Conservation (phyloP, 2,888 invertebrate species). For the Hydroisotoma schaefferi region DNA sequence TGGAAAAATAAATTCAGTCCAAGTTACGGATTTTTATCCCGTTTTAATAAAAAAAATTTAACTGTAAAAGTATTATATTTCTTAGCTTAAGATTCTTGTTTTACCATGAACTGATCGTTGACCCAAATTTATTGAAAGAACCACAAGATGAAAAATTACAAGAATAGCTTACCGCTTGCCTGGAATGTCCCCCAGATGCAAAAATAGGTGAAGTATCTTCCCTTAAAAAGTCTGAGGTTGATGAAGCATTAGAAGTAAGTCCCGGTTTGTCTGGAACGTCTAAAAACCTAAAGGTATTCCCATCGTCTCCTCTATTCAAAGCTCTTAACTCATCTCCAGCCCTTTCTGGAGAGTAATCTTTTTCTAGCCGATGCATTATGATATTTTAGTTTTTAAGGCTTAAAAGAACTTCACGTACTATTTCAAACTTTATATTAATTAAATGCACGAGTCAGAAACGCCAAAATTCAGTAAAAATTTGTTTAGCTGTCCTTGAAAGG, state of each 20-base stretch:
- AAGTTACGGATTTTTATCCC: too few relatives aligned
- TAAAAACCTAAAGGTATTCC: slow-evolving; percentile 34
- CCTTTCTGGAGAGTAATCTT: slow-evolving; percentile 39
- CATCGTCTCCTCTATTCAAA: slow-evolving; percentile 41
- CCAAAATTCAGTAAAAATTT: too few relatives aligned
- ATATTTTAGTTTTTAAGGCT: too few relatives aligned
- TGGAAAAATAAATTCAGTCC: too few relatives aligned
- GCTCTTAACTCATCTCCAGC: slow-evolving; percentile 41
- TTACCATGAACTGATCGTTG: too few relatives aligned
- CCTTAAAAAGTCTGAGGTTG: slow-evolving; percentile 37
- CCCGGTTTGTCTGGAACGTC: slow-evolving; percentile 34
- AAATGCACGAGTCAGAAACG: too few relatives aligned
- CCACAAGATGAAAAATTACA: not conserved
- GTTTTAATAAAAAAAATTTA: too few relatives aligned
- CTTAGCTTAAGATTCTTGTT: too few relatives aligned
- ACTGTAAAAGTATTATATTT: too few relatives aligned
- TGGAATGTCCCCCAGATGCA: slow-evolving; percentile 23
- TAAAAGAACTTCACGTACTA: too few relatives aligned
- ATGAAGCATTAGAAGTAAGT: slow-evolving; percentile 35
- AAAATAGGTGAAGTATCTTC: slow-evolving; percentile 41
- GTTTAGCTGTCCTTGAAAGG: too few relatives aligned
- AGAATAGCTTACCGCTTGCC: slow-evolving; percentile 21
- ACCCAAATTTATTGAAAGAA: not conserved
- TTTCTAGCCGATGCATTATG: slow-evolving; percentile 36
- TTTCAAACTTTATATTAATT: too few relatives aligned